Percentiles rank a stretch among this genome's conserved stretches.
phyloP scores from a whole-genome alignment of 2,888 invertebrate genomes.

The Seladonia tumulorum region DNA sequence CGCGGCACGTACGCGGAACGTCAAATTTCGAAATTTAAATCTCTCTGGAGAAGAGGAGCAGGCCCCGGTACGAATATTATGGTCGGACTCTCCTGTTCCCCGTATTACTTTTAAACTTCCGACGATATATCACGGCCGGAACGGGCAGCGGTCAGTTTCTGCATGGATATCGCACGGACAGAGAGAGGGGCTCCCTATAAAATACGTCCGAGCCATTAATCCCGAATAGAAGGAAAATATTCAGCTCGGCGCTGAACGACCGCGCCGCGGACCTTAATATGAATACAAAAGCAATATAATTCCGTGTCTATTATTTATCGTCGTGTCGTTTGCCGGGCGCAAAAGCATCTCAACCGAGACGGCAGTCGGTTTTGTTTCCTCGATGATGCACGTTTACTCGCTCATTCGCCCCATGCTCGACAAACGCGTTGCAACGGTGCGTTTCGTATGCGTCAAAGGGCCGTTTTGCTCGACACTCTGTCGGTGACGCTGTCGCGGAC shows the following conservation, averaged over 20 bases:
- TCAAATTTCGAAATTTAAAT: constrained; percentile 78
- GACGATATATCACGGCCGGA: constrained; percentile 79
- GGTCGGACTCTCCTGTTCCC: constrained; percentile 46
- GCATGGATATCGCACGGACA: constrained; percentile 72
- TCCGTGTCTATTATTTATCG: constrained; percentile 82
- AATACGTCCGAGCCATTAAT: constrained; percentile 84
- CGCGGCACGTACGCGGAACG: constrained; percentile 62
- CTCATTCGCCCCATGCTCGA: background rate
- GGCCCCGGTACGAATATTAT: constrained; percentile 49
- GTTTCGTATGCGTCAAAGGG: constrained; percentile 75
- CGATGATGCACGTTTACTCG: constrained; percentile 1
- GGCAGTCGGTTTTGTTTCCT: constrained; percentile 26
- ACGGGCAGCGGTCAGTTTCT: constrained; percentile 82
- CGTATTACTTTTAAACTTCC: constrained; percentile 83
- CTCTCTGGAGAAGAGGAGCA: constrained; percentile 72
- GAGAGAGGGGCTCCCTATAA: constrained; percentile 79
- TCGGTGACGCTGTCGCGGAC: constrained; percentile 58
- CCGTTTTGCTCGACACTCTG: constrained; percentile 60
- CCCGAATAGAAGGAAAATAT: constrained; percentile 83
- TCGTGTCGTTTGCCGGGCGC: constrained; percentile 64
- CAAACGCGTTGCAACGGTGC: constrained; percentile 31
- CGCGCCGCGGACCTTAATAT: constrained; percentile 80
- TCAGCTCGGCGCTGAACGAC: constrained; percentile 73
- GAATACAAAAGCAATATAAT: constrained; percentile 83
- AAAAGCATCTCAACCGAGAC: constrained; percentile 63